Evolutionary conservation across 2,888 invertebrate genomes (phyloP).

Genomic region (Aquatica leii): DNA sequence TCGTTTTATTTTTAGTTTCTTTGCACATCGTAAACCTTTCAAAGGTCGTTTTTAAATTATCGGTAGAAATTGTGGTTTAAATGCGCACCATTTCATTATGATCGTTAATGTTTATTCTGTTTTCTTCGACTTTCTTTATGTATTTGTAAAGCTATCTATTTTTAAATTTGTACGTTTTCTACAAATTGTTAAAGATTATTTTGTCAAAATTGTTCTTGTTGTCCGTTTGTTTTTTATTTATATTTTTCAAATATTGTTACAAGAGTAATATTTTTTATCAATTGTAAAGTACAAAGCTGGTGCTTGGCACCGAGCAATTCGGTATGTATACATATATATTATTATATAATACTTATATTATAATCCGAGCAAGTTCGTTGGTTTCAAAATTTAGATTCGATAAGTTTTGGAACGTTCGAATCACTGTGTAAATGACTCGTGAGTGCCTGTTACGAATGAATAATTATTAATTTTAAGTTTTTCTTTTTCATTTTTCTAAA

Average conservation of each 20-base stretch:
- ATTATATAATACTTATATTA: conserved; percentile 29
- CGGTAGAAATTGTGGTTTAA: no score
- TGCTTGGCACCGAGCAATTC: conserved; percentile 35
- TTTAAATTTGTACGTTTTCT: conserved; percentile 35
- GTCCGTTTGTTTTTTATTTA: conserved; percentile 56
- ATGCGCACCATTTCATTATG: no score
- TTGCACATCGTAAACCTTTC: conserved; percentile 21
- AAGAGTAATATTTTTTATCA: conserved; percentile 54
- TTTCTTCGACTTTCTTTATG: conserved; percentile 38
- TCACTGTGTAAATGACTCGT: conserved; percentile 30
- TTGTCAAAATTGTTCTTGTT: conserved; percentile 58
- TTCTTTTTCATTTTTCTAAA: conserved; percentile 19
- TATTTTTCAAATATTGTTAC: conserved; percentile 49
- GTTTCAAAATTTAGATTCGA: no score
- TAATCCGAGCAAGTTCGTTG: background rate
- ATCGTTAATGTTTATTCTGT: conserved; percentile 21
- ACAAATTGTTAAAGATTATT: conserved; percentile 38
- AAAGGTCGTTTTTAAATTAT: conserved; percentile 26
- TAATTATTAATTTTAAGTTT: conserved; percentile 20
- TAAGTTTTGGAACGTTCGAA: conserved; percentile 13
- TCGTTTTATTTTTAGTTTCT: background rate
- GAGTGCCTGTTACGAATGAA: conserved; percentile 33
- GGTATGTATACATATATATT: conserved; percentile 27
- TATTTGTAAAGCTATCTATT: conserved; percentile 41
- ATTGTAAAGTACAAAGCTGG: conserved; percentile 56